A percentile compares a stretch with the other conserved stretches of the same genome.
phyloP scores from a whole-genome alignment of 2,797 vertebrate species.

The Siniperca obscura region DNA sequence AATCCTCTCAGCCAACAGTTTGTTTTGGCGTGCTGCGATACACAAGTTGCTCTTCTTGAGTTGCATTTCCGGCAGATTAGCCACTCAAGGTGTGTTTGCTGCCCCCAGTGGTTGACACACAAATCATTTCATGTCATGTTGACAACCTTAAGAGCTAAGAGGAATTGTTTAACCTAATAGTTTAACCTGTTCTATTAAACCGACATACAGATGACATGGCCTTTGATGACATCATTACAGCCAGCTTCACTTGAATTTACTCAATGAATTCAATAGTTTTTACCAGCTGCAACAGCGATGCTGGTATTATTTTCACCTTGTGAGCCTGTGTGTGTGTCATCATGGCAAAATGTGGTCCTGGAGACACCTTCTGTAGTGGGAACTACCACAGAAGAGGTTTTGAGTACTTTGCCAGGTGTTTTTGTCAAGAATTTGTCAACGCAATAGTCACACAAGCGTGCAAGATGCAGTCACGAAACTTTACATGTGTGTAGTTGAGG shows the following conservation, averaged over 20 bases:
- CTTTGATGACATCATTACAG: slow-evolving; percentile 26
- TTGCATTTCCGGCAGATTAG: background rate
- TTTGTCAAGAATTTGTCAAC: too few relatives aligned
- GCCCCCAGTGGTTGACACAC: background rate
- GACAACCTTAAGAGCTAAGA: background rate
- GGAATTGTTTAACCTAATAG: slow-evolving; percentile 4
- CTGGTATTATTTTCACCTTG: too few relatives aligned
- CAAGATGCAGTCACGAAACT: too few relatives aligned
- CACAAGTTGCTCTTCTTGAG: background rate
- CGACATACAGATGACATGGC: background rate
- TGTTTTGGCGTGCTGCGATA: background rate
- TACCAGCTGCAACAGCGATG: too few relatives aligned
- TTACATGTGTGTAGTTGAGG: too few relatives aligned
- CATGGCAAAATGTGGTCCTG: too few relatives aligned
- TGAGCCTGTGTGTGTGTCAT: too few relatives aligned
- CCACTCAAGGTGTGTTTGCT: background rate
- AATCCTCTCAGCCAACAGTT: background rate
- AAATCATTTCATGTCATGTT: background rate
- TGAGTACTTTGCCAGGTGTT: too few relatives aligned
- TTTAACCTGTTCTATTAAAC: slow-evolving; percentile 6
- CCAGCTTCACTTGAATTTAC: slow-evolving; percentile 22
- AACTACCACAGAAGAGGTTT: too few relatives aligned
- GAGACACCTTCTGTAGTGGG: too few relatives aligned
- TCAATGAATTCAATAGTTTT: slow-evolving; percentile 22
- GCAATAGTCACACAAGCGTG: too few relatives aligned